Base-by-base conservation (phyloP, 2,113 vertebrate genomes). In the Edolisoma coerulescens region DNA sequence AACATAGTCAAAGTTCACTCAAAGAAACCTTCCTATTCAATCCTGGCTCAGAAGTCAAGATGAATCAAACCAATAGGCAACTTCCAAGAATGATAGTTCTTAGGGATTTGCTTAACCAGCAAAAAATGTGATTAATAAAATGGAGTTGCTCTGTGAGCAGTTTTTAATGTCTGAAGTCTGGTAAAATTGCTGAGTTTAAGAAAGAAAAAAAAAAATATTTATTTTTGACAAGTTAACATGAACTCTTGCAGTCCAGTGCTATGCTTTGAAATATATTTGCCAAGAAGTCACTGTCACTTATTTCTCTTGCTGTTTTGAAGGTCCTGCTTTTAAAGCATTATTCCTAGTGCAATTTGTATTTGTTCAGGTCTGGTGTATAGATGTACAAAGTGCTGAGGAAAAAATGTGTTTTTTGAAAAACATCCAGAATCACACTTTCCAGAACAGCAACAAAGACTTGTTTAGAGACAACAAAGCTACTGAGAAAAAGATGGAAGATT, bases 101-200 rank as follows among this genome's bases (percentile, higher is more conserved):
- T 54, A 87, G 30, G n/a, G 47, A 22, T 71, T 79, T 7, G 13
- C 32, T 65, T 68, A 37, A 13, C 33, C 49, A 95, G 67, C 27
- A 96, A 82, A 39, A 76, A 42, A 5, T 13, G 35, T 28, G 16
- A 59, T 57, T 80, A 70, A 74, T 81, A 81, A 68, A 76, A 87
- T 70, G 52, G 16, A 84, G 27, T 56, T 90, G 16, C 28, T 84
- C 73, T 87, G 17, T 84, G 42, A 79, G 69, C 64, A 71, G 37
- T 56, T 92, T 53, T 74, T 90, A 86, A 24, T 71, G 7, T 89
- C 59, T 45, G 27, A 80, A 77, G 80, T 60, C 13, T 94, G 63
- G 22, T 73, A 77, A 87, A 97, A 87, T 27, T 94, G 84, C 84
- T 90, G 74, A 97, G 35, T 86, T 89, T 33, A 67, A 30, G 30